phyloP scores from a whole-genome alignment of 2,888 invertebrate genomes.

The Lordiphosa andalusiaca region DNA sequence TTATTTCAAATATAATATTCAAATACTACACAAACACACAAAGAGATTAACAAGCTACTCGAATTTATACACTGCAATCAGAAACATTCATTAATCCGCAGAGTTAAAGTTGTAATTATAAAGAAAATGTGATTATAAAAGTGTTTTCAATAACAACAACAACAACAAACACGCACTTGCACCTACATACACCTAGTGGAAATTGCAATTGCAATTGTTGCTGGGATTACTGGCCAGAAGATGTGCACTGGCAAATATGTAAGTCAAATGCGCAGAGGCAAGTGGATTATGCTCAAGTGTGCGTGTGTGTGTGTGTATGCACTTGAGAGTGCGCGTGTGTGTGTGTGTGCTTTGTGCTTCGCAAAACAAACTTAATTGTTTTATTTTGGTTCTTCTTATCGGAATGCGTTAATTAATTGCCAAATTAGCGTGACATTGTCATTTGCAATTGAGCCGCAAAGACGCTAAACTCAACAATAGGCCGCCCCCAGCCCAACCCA shows the following conservation, averaged over 20 bases:
- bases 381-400: conserved; percentile 20
- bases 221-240: background rate
- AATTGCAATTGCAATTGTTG: conserved; percentile 12
- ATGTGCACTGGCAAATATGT: conserved; percentile 31
- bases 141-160: conserved; percentile 2
- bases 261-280: conserved; percentile 57
- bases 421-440: conserved; percentile 35
- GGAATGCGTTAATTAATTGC: conserved; percentile 49
- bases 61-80: too few relatives aligned
- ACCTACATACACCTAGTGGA: background rate
- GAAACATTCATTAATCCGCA: too few relatives aligned
- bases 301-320: background rate
- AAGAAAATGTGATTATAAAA: too few relatives aligned
- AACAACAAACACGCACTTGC: background rate
- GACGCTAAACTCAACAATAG: conserved; percentile 11
- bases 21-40: too few relatives aligned
- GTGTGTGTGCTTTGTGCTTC: background rate
- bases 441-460: conserved; percentile 25
- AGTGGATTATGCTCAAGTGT: conserved; percentile 7
- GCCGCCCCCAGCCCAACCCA: background rate
- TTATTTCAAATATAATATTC: too few relatives aligned
- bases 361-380: conserved; percentile 10
- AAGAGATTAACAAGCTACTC: too few relatives aligned
- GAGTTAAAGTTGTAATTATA: too few relatives aligned
- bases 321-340: too few relatives aligned